phyloP scores from a whole-genome alignment of 2,797 vertebrate species.

The Gallinago stenura region DNA sequence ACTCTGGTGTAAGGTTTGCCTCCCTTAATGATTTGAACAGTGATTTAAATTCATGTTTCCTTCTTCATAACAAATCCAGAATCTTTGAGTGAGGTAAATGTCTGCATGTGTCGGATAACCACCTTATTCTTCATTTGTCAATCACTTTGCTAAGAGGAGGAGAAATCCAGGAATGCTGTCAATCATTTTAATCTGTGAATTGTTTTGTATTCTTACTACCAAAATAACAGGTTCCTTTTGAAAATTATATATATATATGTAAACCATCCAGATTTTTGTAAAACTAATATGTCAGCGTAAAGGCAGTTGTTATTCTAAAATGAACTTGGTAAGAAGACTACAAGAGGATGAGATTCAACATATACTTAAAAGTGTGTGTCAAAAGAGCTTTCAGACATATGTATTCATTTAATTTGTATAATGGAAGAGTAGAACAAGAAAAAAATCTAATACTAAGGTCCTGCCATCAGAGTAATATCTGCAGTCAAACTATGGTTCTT shows the following conservation, averaged over 20 bases:
- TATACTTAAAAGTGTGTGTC: background rate
- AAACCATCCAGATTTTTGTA: background rate
- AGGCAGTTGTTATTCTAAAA: background rate
- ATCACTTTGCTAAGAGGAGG: background rate
- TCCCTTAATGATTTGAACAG: background rate
- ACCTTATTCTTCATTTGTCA: background rate
- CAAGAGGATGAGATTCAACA: background rate
- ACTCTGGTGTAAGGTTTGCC: background rate
- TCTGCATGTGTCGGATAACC: background rate
- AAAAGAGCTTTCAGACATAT: background rate
- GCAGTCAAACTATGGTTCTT: background rate
- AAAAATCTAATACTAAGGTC: accelerated
- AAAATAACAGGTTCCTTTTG: background rate
- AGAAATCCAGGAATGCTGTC: background rate
- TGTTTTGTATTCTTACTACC: background rate
- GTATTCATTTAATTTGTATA: background rate
- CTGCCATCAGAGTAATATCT: background rate
- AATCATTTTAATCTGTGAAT: background rate
- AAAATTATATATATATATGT: background rate
- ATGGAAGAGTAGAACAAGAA: background rate
- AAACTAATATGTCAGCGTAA: background rate
- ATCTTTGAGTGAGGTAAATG: background rate
- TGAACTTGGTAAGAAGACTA: background rate
- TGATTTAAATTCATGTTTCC: background rate
- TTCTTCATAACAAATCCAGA: background rate